phyloP scores from a whole-genome alignment of 64 coral and sea anemone species.

The Stylophora pistillata region DNA sequence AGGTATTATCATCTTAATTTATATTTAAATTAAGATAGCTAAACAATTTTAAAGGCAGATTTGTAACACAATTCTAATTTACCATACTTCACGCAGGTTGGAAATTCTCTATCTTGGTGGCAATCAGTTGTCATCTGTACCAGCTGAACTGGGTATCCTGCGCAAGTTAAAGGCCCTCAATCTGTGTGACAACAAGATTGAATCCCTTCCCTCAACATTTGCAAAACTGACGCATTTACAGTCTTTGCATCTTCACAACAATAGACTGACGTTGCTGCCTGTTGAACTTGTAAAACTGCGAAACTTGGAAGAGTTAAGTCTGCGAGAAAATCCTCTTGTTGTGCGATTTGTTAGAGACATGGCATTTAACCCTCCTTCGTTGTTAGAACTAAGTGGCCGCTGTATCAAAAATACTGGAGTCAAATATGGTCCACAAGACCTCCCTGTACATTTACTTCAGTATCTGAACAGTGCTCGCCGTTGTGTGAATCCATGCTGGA shows the following conservation, averaged over 20 bases:
- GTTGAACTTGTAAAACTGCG: constrained; percentile 87
- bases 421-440: constrained; percentile 67
- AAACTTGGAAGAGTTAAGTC: constrained; percentile 88
- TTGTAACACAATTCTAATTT: neutral
- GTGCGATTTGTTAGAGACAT: constrained; percentile 92
- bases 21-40: no score
- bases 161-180: constrained; percentile 72
- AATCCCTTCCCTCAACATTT: constrained; percentile 68
- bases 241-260: constrained; percentile 94
- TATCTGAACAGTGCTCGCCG: constrained; percentile 89
- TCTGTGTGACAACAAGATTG: constrained; percentile 89
- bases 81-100: constrained; percentile 54
- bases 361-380: constrained; percentile 72
- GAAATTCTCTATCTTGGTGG: constrained; percentile 98
- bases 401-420: constrained; percentile 79
- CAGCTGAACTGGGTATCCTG: constrained; percentile 81
- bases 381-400: constrained; percentile 77
- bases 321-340: constrained; percentile 92
- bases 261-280: constrained; percentile 81
- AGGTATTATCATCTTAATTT: no score
- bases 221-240: constrained; percentile 76
- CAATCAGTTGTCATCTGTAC: constrained; percentile 65
- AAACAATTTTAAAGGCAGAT: no score
- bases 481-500: constrained; percentile 92
- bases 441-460: constrained; percentile 71